Evolutionary conservation across 2,113 vertebrate species (phyloP).

Genomic region (Dasyurus viverrinus): DNA sequence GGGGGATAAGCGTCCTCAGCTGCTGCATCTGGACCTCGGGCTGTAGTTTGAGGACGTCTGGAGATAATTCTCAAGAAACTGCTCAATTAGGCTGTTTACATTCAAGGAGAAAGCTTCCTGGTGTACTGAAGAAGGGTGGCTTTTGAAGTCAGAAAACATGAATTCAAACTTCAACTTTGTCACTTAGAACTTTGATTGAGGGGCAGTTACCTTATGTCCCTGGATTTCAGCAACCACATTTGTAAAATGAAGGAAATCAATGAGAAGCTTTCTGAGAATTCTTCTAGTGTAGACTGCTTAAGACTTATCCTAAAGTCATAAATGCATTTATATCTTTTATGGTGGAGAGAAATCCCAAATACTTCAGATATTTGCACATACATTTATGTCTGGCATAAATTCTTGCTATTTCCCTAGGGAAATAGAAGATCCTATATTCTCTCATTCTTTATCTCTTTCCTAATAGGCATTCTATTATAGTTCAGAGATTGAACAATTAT

Average conservation of each 20-base stretch:
- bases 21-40: too few relatives aligned
- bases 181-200: not conserved
- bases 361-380: not conserved
- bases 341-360: not conserved
- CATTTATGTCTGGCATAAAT: not conserved
- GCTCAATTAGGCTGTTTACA: not conserved
- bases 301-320: not conserved
- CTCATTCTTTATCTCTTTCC: not conserved
- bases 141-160: not conserved
- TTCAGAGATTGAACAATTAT: not conserved
- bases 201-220: not conserved
- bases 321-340: not conserved
- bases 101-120: not conserved
- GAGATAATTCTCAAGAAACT: not conserved
- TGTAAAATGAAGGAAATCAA: not conserved
- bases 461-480: not conserved
- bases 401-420: slow-evolving; percentile 13
- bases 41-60: too few relatives aligned
- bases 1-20: too few relatives aligned
- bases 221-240: not conserved
- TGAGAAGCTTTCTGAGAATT: not conserved
- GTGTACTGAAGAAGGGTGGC: not conserved
- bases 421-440: not conserved
- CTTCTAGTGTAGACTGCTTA: not conserved
- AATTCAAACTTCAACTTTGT: not conserved